These are phyloP conservation scores for Rhea americana DNA, from an alignment of 2,113 vertebrate genomes.

Conservation along the genomic window DNA sequence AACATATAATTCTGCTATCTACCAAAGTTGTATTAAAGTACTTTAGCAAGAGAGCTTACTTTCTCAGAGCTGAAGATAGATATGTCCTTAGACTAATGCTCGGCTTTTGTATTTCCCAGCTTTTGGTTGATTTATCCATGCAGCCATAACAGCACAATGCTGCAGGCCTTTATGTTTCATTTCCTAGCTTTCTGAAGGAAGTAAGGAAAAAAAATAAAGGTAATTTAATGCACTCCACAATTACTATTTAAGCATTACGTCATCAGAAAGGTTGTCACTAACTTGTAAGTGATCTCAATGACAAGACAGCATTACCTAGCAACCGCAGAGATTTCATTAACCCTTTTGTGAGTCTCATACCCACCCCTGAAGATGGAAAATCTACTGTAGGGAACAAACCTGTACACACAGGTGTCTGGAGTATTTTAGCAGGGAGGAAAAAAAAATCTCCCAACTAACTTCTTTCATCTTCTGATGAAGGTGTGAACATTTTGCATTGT, in stretches of 20 bases:
- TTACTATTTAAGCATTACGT: conserved; percentile 56
- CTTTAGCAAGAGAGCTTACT: neutral
- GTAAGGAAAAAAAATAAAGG: conserved; percentile 22
- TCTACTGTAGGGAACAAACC: neutral
- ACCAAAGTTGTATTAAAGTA: neutral
- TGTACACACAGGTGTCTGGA: neutral
- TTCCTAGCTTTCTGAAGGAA: conserved; percentile 46
- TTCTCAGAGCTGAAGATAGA: neutral
- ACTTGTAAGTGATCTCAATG: conserved; percentile 34
- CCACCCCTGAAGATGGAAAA: neutral
- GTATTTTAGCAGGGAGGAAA: neutral
- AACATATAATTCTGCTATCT: neutral
- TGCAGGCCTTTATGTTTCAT: conserved; percentile 45
- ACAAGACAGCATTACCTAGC: conserved; percentile 64
- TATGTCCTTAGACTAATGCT: conserved; percentile 37
- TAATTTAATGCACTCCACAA: conserved; percentile 23
- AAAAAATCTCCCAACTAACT: neutral
- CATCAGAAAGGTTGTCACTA: conserved; percentile 61
- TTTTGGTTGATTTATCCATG: conserved; percentile 37
- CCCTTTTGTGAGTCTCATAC: conserved; percentile 24
- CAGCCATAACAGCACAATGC: conserved; percentile 4
- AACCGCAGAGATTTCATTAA: conserved; percentile 58
- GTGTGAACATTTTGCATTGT: conserved; percentile 44
- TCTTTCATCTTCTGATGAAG: conserved; percentile 6
- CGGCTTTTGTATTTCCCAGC: conserved; percentile 17